Base-by-base conservation (phyloP, 2,113 vertebrate genomes). In the Polyodon spathula region DNA sequence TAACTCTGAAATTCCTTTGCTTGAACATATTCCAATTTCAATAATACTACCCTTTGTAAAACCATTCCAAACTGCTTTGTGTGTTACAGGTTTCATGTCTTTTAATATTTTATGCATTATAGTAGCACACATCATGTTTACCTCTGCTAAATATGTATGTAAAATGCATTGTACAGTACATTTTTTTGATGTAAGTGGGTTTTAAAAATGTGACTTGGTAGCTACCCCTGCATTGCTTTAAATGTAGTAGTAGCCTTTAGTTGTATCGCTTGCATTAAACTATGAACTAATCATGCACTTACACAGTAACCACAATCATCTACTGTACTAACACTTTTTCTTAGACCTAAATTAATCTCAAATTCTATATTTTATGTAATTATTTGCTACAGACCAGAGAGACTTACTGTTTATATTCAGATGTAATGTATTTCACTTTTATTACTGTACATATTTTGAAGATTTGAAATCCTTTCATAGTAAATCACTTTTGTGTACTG, bases 251-350 rank as follows among this genome's bases (percentile, higher is more conserved):
- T 9, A 37, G 27, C 40, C 12, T 58, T 54, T 17, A 58, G 63
- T 61, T 51, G 46, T n/a, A 1, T 50, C 46, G 6, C 61, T 37
- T 12, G 6, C 5, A 39, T 58, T 37, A 59, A n/a, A n/a, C n/a
- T n/a, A n/a, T n/a, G n/a, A 53, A 43, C 8, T 53, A 2, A 52
- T 52, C 48, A 40, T 51, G 12, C 56, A 27, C 57, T 41, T 40
- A 37, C 55, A 51, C 40, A 15, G 39, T 57, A n/a, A 14, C 62
- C 15, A 40, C 56, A 59, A 51, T 58, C 40, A 59, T 54, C 40
- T 37, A n/a, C 78, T 84, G 81, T 81, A 39, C 63, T 59, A 55
- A 64, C 57, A 17, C 54, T 37, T 64, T 50, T 50, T 50, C n/a
- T 14, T 14, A 50, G 46, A 10, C 1, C 11, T 10, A 50, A 38